These are phyloP conservation scores for Lycodopsis pacificus DNA, from an alignment of 2,797 vertebrate genomes.

Conservation along the genomic window DNA sequence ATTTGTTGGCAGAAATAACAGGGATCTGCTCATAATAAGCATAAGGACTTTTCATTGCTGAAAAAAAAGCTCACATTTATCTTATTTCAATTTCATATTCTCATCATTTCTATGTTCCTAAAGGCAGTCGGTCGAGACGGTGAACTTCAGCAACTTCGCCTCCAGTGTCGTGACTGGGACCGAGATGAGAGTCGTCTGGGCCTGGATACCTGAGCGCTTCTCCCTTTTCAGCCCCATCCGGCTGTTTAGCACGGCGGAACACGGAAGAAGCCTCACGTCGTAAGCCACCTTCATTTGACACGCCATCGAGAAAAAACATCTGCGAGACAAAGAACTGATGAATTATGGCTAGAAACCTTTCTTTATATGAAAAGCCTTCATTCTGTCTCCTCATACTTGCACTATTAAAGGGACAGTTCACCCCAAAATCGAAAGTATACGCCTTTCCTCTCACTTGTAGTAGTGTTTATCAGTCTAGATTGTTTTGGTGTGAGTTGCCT, in stretches of 20 bases:
- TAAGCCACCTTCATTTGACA: conserved; percentile 66
- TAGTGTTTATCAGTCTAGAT: not conserved
- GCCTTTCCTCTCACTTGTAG: not conserved
- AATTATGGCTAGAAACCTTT: not conserved
- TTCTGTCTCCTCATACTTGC: not conserved
- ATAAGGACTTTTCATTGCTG: not conserved
- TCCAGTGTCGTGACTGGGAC: conserved; percentile 85
- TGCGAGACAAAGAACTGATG: not conserved
- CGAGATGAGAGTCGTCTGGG: conserved; percentile 91
- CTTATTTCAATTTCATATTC: not conserved
- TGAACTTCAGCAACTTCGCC: conserved; percentile 85
- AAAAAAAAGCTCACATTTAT: not conserved
- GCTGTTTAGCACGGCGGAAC: conserved; percentile 84
- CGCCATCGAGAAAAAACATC: not conserved
- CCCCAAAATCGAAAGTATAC: not conserved
- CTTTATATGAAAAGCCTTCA: not conserved
- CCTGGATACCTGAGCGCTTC: conserved; percentile 92
- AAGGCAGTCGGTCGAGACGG: conserved; percentile 85
- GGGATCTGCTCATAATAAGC: not conserved
- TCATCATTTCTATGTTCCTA: not conserved
- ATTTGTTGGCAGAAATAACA: not conserved
- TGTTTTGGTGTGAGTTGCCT: not conserved
- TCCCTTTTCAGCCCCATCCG: conserved; percentile 87
- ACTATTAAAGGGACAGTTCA: not conserved
- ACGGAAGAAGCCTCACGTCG: conserved; percentile 86